These are phyloP conservation scores for Sarotherodon lohbergeri DNA, from an alignment of 2,113 vertebrate species.

Conservation along the genomic window DNA sequence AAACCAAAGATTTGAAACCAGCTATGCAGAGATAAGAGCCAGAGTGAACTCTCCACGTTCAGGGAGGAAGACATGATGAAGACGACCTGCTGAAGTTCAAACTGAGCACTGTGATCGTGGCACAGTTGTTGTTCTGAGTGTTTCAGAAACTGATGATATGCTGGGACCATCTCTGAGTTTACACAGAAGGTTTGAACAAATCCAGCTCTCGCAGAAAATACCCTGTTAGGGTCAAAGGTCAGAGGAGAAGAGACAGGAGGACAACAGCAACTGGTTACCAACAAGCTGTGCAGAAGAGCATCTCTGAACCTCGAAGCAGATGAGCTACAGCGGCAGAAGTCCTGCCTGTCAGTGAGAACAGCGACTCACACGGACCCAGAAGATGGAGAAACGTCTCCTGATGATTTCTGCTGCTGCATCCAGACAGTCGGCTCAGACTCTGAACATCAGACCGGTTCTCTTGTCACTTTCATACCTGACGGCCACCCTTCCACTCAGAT, in stretches of 20 bases:
- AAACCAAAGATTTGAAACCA: neutral
- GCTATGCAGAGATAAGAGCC: neutral
- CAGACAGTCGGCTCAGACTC: too few relatives aligned
- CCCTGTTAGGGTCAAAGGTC: neutral
- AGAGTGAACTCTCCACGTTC: neutral
- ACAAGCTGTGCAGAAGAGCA: neutral
- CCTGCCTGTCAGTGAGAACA: too few relatives aligned
- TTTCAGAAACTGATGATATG: neutral
- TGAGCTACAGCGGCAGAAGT: neutral
- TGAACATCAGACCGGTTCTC: too few relatives aligned
- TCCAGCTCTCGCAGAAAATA: neutral
- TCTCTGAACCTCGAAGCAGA: neutral
- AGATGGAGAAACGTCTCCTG: too few relatives aligned
- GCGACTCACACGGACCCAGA: too few relatives aligned
- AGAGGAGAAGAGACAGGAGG: neutral
- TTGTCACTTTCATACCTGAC: too few relatives aligned
- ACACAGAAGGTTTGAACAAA: rapidly evolving
- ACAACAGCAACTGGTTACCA: neutral
- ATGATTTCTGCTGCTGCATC: too few relatives aligned
- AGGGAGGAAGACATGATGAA: neutral
- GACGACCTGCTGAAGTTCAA: neutral
- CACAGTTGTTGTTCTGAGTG: neutral
- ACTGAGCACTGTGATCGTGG: neutral
- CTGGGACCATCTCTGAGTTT: neutral
- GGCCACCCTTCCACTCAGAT: too few relatives aligned